phyloP scores from a whole-genome alignment of 2,113 vertebrate species.

The Chloropsis hardwickii region DNA sequence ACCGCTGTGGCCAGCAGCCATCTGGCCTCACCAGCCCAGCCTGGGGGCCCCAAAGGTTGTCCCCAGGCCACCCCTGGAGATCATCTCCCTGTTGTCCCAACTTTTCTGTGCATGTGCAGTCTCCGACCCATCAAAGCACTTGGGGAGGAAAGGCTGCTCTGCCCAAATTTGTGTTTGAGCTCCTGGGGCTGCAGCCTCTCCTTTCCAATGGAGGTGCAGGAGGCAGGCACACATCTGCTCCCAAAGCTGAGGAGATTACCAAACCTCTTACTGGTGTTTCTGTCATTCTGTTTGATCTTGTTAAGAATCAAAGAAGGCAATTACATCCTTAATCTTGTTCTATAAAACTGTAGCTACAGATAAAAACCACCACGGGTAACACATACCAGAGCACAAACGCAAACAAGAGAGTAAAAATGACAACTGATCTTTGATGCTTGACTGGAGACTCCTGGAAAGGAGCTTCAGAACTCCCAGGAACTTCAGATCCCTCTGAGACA shows the following conservation, averaged over 20 bases:
- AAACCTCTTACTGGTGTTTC: not conserved
- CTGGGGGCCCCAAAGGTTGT: not conserved
- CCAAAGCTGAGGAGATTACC: not conserved
- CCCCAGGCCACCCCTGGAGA: not conserved
- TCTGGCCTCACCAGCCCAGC: rapidly evolving
- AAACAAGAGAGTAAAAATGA: not conserved
- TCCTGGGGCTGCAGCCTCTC: not conserved
- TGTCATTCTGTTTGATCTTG: conserved; percentile 11
- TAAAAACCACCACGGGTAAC: not conserved
- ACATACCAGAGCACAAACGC: rapidly evolving
- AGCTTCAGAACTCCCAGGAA: conserved; percentile 3
- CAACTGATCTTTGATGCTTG: not conserved
- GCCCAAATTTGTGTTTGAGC: rapidly evolving
- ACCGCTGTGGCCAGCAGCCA: rapidly evolving
- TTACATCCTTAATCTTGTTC: conserved; percentile 50
- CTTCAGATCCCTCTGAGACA: not conserved
- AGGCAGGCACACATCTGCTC: not conserved
- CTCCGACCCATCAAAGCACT: rapidly evolving
- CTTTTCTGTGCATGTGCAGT: rapidly evolving
- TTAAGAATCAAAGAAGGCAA: conserved; percentile 32
- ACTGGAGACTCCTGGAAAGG: not conserved
- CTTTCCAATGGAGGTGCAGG: rapidly evolving
- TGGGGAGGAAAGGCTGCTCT: rapidly evolving
- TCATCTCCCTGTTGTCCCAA: rapidly evolving
- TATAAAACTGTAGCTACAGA: conserved; percentile 11